Conservation (phyloP, 1,140 invertebrate genomes). For the Panagrolaimus sp. region DNA sequence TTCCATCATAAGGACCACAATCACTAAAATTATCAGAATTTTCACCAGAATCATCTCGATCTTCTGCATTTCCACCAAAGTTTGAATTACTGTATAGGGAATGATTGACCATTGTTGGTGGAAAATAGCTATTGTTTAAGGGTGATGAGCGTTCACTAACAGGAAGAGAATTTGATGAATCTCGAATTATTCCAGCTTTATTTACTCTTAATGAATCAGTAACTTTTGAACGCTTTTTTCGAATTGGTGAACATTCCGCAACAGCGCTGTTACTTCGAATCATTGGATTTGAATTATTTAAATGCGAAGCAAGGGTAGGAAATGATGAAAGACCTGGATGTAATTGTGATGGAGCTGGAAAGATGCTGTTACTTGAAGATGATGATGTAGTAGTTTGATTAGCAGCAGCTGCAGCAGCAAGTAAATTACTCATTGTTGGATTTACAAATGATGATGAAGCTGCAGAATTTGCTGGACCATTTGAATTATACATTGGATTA, state of each 20-base stretch:
- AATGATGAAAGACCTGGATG: conserved; percentile 5
- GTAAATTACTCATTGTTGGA: conserved; percentile 2
- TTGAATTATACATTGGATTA: conserved; percentile 19
- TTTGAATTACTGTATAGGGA: conserved; percentile 33
- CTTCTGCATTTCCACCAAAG: conserved; percentile 25
- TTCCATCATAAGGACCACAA: conserved; percentile 33
- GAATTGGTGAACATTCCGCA: conserved; percentile 19
- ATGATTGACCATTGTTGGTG: conserved; percentile 49
- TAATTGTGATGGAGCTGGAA: conserved; percentile 13
- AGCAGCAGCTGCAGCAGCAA: conserved; percentile 24
- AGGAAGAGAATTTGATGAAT: conserved; percentile 34
- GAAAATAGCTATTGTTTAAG: conserved; percentile 38
- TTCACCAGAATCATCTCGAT: conserved; percentile 36
- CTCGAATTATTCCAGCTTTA: conserved; percentile 36
- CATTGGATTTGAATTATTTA: conserved; percentile 14
- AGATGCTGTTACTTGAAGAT: conserved; percentile 1
- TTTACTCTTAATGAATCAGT: conserved; percentile 51
- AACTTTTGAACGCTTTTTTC: conserved; percentile 54
- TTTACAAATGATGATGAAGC: conserved; percentile 9
- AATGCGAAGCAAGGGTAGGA: neutral
- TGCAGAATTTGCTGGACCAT: conserved; percentile 16
- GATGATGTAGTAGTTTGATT: conserved; percentile 8
- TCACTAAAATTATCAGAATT: conserved; percentile 46
- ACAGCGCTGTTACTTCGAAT: conserved; percentile 17
- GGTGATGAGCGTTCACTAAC: conserved; percentile 39